Base-by-base conservation (phyloP, 2,888 invertebrate genomes). In the Bhutanitis thaidina region DNA sequence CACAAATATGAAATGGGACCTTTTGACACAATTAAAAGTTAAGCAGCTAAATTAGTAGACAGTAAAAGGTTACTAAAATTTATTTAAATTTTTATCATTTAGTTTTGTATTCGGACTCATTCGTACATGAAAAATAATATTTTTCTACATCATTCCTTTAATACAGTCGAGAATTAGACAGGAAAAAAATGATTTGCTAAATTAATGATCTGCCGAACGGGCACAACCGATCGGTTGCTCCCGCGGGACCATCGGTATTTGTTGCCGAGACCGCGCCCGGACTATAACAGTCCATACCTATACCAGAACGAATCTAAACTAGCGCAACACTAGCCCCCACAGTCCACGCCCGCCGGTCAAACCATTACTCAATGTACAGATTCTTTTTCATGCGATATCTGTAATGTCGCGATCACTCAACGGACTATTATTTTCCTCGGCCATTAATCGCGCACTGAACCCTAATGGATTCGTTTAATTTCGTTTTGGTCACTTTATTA, bases 311-410 rank as follows among this genome's bases (percentile, higher is more conserved):
- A 7, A 15, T 4, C 32, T 12, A 14, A 14, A 9, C 14, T 25
- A 35, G 25, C 10, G 37, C 55, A 53, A 10, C 56, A 53, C 54
- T 54, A 56, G 56, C n/a, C 7, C 16, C 55, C 29, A 55, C 57
- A 54, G 43, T 45, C 55, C 20, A 16, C 34, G 27, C 15, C 44
- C 50, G 40, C 25, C 36, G 30, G 41, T 37, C 51, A 16, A 59
- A 61, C 64, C 71, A 76, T 76, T 76, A 74, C 65, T 73, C 70
- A 67, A 64, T 59, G 65, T 67, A 68, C 64, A 65, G 65, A 74
- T 75, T 77, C 73, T 76, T 77, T 76, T 75, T 76, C 71, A 76
- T 61, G 62, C 70, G 66, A 65, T 75, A 77, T 75, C 74, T 64
- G 61, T 64, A 71, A 70, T 65, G 66, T 66, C 64, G 62, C 66